Conservation (phyloP, 2,888 invertebrate species). For the Halictus ligatus region DNA sequence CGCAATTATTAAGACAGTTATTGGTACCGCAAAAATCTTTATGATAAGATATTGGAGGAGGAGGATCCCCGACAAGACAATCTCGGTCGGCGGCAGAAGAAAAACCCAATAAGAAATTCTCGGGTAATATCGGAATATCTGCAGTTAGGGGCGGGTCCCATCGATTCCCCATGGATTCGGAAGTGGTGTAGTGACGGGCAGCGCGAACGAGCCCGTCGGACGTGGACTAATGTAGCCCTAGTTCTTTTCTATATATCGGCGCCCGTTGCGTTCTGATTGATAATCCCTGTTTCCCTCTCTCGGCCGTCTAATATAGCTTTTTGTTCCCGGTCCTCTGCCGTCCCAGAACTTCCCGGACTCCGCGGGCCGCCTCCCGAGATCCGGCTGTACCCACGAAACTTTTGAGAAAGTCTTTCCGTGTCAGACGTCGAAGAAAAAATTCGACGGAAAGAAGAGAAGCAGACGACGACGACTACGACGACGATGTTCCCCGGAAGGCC, state of each 20-base stretch:
- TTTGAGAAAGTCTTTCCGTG: conserved; percentile 64
- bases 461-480: background rate
- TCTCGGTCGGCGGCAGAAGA: background rate
- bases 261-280: conserved; percentile 76
- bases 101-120: background rate
- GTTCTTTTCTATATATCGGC: conserved; percentile 63
- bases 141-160: conserved; percentile 24
- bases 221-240: conserved; percentile 73
- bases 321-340: conserved; percentile 27
- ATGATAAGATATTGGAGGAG: background rate
- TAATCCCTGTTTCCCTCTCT: conserved; percentile 64
- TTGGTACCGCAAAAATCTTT: too few relatives aligned
- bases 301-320: conserved; percentile 29
- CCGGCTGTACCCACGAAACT: conserved; percentile 26
- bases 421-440: conserved; percentile 51
- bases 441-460: conserved; percentile 28
- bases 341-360: conserved; percentile 41
- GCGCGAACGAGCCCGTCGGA: conserved; percentile 74
- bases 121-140: background rate
- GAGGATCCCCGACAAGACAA: background rate
- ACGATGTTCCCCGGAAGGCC: conserved; percentile 23
- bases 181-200: conserved; percentile 76
- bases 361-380: conserved; percentile 14
- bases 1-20: too few relatives aligned
- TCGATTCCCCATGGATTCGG: conserved; percentile 51